A percentile compares a stretch with the other conserved stretches of the same genome.
Evolutionary conservation across 2,113 vertebrate species (phyloP).

Genomic region (Dolichallabes microphthalmus): DNA sequence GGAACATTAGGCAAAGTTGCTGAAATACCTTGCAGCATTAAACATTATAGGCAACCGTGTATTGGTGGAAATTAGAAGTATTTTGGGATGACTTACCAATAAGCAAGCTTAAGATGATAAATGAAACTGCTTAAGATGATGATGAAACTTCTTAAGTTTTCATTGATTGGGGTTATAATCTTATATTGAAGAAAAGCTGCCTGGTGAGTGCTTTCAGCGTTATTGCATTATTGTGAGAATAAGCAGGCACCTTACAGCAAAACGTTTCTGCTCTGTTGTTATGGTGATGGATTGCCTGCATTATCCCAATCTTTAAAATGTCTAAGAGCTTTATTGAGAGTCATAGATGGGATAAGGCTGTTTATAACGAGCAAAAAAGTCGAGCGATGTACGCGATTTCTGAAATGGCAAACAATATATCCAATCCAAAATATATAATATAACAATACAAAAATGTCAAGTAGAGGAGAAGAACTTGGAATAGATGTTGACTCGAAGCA

Average conservation of each 20-base stretch:
- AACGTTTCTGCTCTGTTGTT: constrained; percentile 33
- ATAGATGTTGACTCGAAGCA: neutral
- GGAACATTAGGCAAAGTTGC: constrained; percentile 10
- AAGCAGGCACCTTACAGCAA: constrained; percentile 34
- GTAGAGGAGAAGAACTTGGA: neutral
- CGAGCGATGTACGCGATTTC: neutral
- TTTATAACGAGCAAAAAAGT: constrained; percentile 1
- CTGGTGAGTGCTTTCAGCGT: neutral
- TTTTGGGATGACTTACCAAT: neutral
- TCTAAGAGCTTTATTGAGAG: constrained; percentile 27
- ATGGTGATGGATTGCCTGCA: constrained; percentile 25
- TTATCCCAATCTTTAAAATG: constrained; percentile 36
- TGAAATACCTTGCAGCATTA: constrained; percentile 1
- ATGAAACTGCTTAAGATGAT: constrained; percentile 17
- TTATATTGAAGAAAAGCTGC: constrained; percentile 38
- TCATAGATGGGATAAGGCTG: neutral
- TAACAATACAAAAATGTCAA: neutral
- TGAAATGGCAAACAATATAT: neutral
- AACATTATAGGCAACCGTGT: constrained; percentile 15
- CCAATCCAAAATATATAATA: no score
- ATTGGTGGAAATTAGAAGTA: neutral
- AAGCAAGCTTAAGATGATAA: constrained; percentile 16
- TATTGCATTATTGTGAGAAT: constrained; percentile 46
- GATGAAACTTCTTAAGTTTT: constrained; percentile 41
- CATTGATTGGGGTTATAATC: constrained; percentile 49